Conservation (phyloP, 2,797 vertebrate genomes). For the Psittacula echo region DNA sequence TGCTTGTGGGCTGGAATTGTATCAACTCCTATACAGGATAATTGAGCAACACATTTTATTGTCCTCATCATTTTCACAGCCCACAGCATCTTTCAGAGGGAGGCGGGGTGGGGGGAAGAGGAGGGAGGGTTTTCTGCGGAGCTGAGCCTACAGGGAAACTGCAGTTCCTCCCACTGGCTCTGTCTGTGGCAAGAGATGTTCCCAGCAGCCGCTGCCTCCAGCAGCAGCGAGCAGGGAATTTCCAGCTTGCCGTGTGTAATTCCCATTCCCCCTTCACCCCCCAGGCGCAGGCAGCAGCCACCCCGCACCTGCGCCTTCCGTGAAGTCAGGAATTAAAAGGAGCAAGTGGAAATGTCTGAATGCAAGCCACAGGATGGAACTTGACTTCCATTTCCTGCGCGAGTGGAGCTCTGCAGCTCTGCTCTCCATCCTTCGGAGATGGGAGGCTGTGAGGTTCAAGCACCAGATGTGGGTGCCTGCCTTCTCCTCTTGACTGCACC, state of each 20-base stretch:
- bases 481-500: background rate
- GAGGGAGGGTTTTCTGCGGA: background rate
- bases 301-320: background rate
- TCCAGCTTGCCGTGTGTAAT: background rate
- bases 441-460: background rate
- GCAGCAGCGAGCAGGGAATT: background rate
- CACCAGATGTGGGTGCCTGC: background rate
- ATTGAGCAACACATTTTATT: background rate
- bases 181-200: background rate
- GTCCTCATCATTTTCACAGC: conserved; percentile 1
- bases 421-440: background rate
- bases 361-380: background rate
- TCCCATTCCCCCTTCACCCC: background rate
- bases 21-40: background rate
- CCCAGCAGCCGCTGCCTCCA: background rate
- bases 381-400: background rate
- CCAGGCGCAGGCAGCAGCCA: background rate
- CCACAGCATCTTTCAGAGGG: background rate
- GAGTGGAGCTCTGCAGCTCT: background rate
- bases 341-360: background rate
- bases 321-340: background rate
- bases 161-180: background rate
- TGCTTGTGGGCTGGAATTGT: conserved; percentile 1
- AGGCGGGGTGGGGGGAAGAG: background rate
- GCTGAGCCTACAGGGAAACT: background rate